Evolutionary conservation across 2,888 invertebrate genomes (phyloP).

Genomic region (Watsonalla cultraria): DNA sequence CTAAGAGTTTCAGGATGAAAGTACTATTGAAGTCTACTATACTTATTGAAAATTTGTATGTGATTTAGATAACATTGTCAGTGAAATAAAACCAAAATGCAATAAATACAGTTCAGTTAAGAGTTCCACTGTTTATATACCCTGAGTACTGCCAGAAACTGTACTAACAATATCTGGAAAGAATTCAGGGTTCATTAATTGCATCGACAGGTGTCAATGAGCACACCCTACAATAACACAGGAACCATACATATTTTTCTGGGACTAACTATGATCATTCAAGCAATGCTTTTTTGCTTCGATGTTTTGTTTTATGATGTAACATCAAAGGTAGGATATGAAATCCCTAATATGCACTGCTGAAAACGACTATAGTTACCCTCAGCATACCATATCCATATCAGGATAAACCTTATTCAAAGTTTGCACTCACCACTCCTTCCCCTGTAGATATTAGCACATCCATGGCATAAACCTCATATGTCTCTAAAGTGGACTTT

Average conservation of each 20-base stretch:
- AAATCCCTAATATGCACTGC: too few relatives aligned
- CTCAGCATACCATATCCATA: too few relatives aligned
- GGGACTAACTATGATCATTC: too few relatives aligned
- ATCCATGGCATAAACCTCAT: slow-evolving; percentile 99
- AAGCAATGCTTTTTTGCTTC: too few relatives aligned
- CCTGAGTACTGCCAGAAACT: slow-evolving; percentile 55
- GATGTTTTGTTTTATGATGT: too few relatives aligned
- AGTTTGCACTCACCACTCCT: slow-evolving; percentile 83
- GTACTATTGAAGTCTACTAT: too few relatives aligned
- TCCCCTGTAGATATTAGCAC: slow-evolving; percentile 98
- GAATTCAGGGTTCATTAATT: slow-evolving; percentile 42
- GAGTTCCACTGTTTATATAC: slow-evolving; percentile 39
- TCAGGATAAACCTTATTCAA: background rate
- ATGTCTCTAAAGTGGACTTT: slow-evolving; percentile 95
- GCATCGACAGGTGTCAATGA: background rate
- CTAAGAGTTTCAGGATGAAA: too few relatives aligned
- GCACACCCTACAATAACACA: too few relatives aligned
- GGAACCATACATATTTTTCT: background rate
- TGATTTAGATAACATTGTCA: slow-evolving; percentile 24
- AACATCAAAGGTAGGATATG: too few relatives aligned
- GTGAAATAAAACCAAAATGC: slow-evolving; percentile 43
- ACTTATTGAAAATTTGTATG: too few relatives aligned
- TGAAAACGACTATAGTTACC: too few relatives aligned
- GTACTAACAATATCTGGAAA: slow-evolving; percentile 41
- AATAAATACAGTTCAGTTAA: slow-evolving; percentile 31